A percentile compares a stretch with the other conserved stretches of the same genome.
Conservation (phyloP, 2,113 vertebrate species). For the Candoia aspera region DNA sequence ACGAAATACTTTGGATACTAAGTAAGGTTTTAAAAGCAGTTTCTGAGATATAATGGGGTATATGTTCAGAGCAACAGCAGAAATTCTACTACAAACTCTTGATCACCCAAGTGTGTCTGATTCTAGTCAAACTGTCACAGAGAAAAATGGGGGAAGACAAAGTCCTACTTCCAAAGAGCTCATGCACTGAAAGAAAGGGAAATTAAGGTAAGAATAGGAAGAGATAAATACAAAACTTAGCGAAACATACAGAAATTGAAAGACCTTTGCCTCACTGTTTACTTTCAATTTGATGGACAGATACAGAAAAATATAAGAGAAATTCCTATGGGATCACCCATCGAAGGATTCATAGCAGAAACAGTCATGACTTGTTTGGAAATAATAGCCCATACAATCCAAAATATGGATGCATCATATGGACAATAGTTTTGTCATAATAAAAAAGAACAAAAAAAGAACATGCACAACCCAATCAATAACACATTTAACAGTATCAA, state of each 20-base stretch:
- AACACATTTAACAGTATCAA: neutral
- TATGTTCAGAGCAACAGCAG: neutral
- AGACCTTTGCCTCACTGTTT: neutral
- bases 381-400: neutral
- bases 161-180: neutral
- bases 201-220: neutral
- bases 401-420: neutral
- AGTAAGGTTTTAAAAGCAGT: neutral
- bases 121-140: neutral
- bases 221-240: neutral
- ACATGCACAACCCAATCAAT: neutral
- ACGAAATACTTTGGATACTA: neutral
- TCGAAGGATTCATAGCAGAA: neutral
- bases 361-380: neutral
- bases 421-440: neutral
- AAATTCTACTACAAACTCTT: neutral
- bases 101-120: neutral
- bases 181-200: neutral
- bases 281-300: neutral
- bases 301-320: neutral
- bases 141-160: neutral
- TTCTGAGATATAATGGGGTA: neutral
- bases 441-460: neutral
- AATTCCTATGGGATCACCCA: neutral
- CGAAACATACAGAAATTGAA: neutral